Evolutionary conservation across 2,113 vertebrate species (phyloP), one percentile per base, ranked within the genome.

Genomic region (Tachycineta bicolor): DNA sequence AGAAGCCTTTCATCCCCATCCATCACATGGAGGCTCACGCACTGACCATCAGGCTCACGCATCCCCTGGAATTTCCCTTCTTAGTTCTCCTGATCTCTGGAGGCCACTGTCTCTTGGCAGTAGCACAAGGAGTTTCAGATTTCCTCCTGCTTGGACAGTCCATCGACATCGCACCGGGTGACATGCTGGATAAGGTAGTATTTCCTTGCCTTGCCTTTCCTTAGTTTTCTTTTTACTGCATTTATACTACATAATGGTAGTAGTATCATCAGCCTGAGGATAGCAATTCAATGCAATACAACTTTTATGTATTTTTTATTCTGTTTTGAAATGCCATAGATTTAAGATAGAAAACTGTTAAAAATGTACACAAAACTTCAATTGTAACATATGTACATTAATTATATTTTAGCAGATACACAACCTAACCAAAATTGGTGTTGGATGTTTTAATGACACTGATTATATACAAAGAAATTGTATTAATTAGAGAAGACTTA

Each of bases 11-110:
- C 95, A 99, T 99, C 79, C 99, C 99, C 62, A 98, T 99, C 71
- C 99, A 99, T 84, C 99, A 99, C 94, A 99, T 99, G 99, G 99
- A 99, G 78, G 99, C 99, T 21, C 99, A 99, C 1, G 99, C 99
- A 1, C 97, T 99, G 50, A 99, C 99, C 7, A 55, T 98, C 89
- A 98, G 99, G 75, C 98, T 99, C 96, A 98, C 98, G 0, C 97
- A 98, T 18, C 95, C 78, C 2, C 95, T 99, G 18, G 92, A 98
- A 8, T 99, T 99, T 87, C 99, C 99, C 12, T 99, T 99, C 93
- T 97, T 99, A 34, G 99, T 99, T 14, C 98, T 99, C 71, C 95
- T 99, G 1, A 92, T 99, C 43, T 99, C 99, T 6, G 99, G 99
- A 22, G 99, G 99, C 34, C 99, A 99, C 95, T 98, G 99, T 17